Conservation (phyloP, 1,140 invertebrate species). For the Drosophila bipectinata region DNA sequence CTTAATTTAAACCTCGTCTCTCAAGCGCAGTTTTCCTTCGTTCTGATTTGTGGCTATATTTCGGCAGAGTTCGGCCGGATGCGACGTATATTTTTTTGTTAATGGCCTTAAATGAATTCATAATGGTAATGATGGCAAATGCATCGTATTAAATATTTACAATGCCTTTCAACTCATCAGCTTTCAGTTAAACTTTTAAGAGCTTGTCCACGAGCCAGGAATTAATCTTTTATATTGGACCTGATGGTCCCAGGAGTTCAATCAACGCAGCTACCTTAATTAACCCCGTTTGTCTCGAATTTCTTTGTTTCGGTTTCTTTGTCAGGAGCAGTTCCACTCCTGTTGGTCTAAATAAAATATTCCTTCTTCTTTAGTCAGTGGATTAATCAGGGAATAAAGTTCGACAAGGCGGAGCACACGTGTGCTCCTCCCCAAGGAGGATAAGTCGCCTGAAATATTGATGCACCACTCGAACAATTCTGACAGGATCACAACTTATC, state of each 20-base stretch:
- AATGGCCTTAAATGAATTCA: conserved; percentile 22
- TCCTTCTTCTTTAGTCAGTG: conserved; percentile 26
- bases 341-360: conserved; percentile 22
- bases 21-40: conserved; percentile 12
- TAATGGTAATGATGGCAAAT: conserved; percentile 31
- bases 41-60: conserved; percentile 32
- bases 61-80: background rate
- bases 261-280: conserved; percentile 27
- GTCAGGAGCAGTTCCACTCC: conserved; percentile 8
- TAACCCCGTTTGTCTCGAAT: conserved; percentile 10
- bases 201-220: background rate
- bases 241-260: background rate
- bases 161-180: background rate
- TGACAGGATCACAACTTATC: conserved; percentile 44
- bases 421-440: conserved; percentile 7
- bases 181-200: background rate
- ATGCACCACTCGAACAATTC: conserved; percentile 38
- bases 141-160: conserved; percentile 10
- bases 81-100: background rate
- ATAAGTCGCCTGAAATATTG: conserved; percentile 36
- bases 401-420: conserved; percentile 29
- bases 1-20: conserved; percentile 40
- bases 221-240: conserved; percentile 6
- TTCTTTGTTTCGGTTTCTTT: conserved; percentile 6
- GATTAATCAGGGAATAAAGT: conserved; percentile 44